phyloP scores from a whole-genome alignment of 2,888 invertebrate genomes.

The Pyrrhia umbra region DNA sequence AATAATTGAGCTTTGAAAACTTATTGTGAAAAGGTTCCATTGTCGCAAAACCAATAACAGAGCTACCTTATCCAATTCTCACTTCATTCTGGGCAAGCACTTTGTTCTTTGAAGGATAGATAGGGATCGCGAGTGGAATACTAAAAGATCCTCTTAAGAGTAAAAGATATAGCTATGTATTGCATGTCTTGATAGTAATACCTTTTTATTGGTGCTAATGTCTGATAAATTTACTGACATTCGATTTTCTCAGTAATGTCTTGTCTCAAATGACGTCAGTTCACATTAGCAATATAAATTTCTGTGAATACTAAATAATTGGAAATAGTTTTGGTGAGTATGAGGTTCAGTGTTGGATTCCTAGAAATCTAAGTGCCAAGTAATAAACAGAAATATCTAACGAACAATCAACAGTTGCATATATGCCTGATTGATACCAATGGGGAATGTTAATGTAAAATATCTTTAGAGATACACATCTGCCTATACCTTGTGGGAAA shows the following conservation, averaged over 20 bases:
- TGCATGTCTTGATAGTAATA: background rate
- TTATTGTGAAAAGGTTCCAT: conserved; percentile 72
- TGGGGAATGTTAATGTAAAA: no score
- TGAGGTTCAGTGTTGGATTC: no score
- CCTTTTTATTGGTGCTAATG: background rate
- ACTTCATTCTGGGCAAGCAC: conserved; percentile 74
- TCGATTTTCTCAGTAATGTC: background rate
- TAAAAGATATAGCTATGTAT: conserved; percentile 35
- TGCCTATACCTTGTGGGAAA: no score
- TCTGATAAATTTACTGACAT: background rate
- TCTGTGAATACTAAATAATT: no score
- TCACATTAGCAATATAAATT: no score
- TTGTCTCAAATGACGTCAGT: background rate
- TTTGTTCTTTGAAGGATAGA: conserved; percentile 82
- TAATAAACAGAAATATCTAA: no score
- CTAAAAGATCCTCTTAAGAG: conserved; percentile 57
- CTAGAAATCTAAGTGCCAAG: no score
- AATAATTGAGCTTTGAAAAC: conserved; percentile 68
- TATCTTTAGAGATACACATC: no score
- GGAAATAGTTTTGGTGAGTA: no score
- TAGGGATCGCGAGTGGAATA: conserved; percentile 73
- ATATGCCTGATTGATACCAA: no score
- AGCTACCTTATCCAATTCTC: conserved; percentile 75
- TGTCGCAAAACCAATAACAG: conserved; percentile 73
- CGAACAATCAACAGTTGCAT: no score